Conservation (phyloP, 2,113 vertebrate species). For the Urocolius indicus region DNA sequence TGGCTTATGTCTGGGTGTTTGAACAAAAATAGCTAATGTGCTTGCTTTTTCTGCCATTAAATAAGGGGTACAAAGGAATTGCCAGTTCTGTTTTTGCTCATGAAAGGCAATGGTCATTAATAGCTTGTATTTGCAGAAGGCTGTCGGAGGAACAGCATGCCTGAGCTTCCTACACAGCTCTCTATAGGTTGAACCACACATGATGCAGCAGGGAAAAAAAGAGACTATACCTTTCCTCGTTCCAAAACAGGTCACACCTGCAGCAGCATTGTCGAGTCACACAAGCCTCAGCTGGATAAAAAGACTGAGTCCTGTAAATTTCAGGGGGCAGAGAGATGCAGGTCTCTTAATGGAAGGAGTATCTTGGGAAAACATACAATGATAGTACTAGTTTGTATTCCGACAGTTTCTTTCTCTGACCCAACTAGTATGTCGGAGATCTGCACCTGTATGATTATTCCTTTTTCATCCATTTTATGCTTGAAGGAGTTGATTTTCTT, state of each 20-base stretch:
- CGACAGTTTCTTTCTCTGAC: not conserved
- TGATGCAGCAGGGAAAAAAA: not conserved
- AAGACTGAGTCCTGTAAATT: not conserved
- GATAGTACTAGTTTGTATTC: not conserved
- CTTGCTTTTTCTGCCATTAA: slow-evolving; percentile 33
- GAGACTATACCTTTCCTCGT: not conserved
- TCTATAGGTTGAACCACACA: slow-evolving; percentile 9
- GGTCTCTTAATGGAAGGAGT: not conserved
- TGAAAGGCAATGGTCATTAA: slow-evolving; percentile 50
- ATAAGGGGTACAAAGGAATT: slow-evolving; percentile 33
- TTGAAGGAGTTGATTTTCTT: not conserved
- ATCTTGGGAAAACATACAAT: not conserved
- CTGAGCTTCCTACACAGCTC: not conserved
- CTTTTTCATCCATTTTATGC: not conserved
- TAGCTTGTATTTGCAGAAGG: slow-evolving; percentile 20
- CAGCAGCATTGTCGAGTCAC: not conserved
- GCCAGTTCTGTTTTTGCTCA: slow-evolving; percentile 28
- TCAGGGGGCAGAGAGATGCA: not conserved
- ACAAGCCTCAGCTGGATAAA: not conserved
- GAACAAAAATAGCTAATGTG: slow-evolving; percentile 44
- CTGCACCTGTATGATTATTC: not conserved
- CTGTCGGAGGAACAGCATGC: not conserved
- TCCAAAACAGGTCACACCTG: not conserved
- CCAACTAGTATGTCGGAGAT: not conserved
- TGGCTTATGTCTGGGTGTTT: not conserved